phyloP scores from a whole-genome alignment of 2,113 vertebrate genomes.

The Phasianus colchicus region DNA sequence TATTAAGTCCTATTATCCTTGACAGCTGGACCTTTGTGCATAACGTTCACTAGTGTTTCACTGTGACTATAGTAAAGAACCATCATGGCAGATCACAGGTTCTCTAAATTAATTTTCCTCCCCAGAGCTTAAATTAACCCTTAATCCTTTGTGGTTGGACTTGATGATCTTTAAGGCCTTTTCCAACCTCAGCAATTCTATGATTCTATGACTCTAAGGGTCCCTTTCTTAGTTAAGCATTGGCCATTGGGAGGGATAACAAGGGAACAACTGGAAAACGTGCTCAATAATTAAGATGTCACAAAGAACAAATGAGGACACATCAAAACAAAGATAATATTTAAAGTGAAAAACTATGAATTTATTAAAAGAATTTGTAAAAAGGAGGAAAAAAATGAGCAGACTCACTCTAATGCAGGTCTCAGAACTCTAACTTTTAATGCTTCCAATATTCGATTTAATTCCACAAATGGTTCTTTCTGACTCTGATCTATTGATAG shows the following conservation, averaged over 20 bases:
- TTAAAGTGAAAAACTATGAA: background rate
- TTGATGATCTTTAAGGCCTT: too few species aligned
- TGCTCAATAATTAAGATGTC: background rate
- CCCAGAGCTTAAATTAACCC: background rate
- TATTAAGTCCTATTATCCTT: background rate
- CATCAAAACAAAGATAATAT: background rate
- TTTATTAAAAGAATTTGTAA: background rate
- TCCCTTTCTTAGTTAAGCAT: background rate
- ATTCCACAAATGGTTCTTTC: constrained; percentile 88
- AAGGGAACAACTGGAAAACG: background rate
- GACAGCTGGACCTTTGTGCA: background rate
- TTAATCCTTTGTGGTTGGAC: background rate
- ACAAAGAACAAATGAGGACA: background rate
- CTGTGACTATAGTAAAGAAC: background rate
- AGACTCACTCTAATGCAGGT: constrained; percentile 87
- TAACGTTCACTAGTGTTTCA: background rate
- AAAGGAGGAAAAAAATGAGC: background rate
- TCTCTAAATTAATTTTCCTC: background rate
- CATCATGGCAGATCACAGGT: background rate
- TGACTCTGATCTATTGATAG: constrained; percentile 88
- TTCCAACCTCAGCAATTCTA: too few species aligned
- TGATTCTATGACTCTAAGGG: background rate
- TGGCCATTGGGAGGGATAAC: background rate
- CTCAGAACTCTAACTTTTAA: constrained; percentile 87
- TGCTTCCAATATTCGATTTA: constrained; percentile 89